A percentile compares a stretch with the other conserved stretches of the same genome.
Conservation (phyloP, 1,140 invertebrate species). For the Pseudomyrmex concolor region DNA sequence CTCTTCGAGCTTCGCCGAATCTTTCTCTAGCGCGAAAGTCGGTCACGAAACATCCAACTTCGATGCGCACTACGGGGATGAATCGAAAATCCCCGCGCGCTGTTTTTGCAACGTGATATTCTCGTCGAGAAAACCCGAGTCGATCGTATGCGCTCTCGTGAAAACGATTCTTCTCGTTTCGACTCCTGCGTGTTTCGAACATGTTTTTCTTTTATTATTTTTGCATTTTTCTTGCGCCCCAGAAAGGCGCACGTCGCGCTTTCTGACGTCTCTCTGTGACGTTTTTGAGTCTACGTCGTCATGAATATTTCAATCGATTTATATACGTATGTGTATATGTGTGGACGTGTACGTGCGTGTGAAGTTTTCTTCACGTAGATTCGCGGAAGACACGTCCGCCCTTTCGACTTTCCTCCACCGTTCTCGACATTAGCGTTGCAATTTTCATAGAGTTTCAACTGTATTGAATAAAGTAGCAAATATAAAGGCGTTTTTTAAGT, state of each 20-base stretch:
- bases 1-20: conserved; percentile 32
- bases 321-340: too few relatives aligned
- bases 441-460: conserved; percentile 16
- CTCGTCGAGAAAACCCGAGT: neutral
- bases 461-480: neutral
- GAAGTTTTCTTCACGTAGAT: conserved; percentile 13
- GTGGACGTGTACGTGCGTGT: too few relatives aligned
- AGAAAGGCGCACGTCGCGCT: conserved; percentile 9
- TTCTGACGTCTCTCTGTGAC: conserved; percentile 17
- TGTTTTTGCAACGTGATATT: conserved; percentile 59
- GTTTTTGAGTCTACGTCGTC: conserved; percentile 24
- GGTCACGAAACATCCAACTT: conserved; percentile 65
- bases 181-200: too few relatives aligned
- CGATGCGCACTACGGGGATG: conserved; percentile 32
- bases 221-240: neutral
- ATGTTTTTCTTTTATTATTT: neutral
- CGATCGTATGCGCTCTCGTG: neutral
- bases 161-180: conserved; percentile 8
- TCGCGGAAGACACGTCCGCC: neutral
- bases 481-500: neutral
- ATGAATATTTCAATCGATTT: conserved; percentile 52
- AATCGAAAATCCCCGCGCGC: conserved; percentile 61
- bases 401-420: neutral
- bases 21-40: conserved; percentile 56
- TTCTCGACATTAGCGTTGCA: neutral